Percentiles rank a stretch among this genome's conserved stretches.
phyloP scores from a whole-genome alignment of 2,797 vertebrate species.

The Sciaenops ocellatus region DNA sequence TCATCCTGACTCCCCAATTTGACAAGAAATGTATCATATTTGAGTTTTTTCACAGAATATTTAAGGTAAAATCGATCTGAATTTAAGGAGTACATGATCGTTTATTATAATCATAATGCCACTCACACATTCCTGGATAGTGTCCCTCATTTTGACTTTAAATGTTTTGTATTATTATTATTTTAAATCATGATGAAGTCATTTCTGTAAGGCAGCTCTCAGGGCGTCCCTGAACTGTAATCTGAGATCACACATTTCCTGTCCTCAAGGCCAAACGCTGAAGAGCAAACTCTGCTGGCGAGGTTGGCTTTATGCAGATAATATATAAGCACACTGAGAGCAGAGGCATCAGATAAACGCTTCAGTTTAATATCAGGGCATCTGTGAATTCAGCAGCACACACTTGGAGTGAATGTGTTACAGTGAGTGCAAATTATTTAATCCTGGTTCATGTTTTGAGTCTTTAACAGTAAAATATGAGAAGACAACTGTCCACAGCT shows the following conservation, averaged over 20 bases:
- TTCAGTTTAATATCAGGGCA: not conserved
- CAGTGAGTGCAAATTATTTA: not conserved
- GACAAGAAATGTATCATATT: too few species aligned
- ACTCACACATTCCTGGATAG: not conserved
- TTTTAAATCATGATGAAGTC: constrained; percentile 22
- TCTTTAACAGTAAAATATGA: not conserved
- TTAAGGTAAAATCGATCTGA: too few species aligned
- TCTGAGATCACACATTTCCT: constrained; percentile 42
- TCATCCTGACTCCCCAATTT: too few species aligned
- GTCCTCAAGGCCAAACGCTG: constrained; percentile 22
- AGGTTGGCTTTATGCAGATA: constrained; percentile 15
- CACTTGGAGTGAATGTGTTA: not conserved
- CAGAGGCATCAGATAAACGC: not conserved
- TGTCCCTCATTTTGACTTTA: not conserved
- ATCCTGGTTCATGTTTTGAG: not conserved
- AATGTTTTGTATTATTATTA: not conserved
- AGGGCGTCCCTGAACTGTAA: constrained; percentile 35
- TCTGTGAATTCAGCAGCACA: not conserved
- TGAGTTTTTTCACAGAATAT: too few species aligned
- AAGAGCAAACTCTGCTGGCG: constrained; percentile 42
- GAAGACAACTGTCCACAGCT: constrained; percentile 9
- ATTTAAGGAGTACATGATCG: too few species aligned
- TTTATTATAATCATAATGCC: not conserved
- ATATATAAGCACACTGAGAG: not conserved
- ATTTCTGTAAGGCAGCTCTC: constrained; percentile 16